Evolutionary conservation across 2,888 invertebrate genomes (phyloP).

Genomic region (Netelia inedita): DNA sequence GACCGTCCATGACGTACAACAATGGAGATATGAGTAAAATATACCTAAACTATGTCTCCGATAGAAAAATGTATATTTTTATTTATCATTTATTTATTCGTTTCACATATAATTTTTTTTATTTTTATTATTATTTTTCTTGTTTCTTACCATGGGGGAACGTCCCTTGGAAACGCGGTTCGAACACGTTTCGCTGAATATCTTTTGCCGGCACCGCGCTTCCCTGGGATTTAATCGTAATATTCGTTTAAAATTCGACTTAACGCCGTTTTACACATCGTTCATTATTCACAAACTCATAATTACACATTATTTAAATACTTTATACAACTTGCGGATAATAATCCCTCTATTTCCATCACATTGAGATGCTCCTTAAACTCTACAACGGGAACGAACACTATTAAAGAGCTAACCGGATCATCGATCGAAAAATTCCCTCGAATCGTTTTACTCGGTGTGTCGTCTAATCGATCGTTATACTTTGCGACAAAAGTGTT

Average conservation of each 20-base stretch:
- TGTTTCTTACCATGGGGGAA: no score
- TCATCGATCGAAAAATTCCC: slow-evolving; percentile 36
- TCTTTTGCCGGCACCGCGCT: no score
- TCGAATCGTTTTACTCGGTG: slow-evolving; percentile 36
- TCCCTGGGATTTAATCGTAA: no score
- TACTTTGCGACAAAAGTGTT: not conserved
- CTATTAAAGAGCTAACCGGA: slow-evolving; percentile 33
- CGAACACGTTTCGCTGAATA: no score
- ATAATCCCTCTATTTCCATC: slow-evolving; percentile 21
- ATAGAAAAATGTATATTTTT: no score
- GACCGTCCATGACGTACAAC: no score
- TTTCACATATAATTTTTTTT: no score
- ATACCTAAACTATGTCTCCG: no score
- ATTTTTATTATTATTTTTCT: not conserved
- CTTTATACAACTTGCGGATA: slow-evolving; percentile 55
- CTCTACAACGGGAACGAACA: slow-evolving; percentile 29
- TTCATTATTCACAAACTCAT: slow-evolving; percentile 54
- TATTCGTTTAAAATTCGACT: no score
- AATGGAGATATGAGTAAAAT: no score
- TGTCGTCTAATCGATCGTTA: slow-evolving; percentile 26
- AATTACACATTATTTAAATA: slow-evolving; percentile 55
- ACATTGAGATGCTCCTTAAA: slow-evolving; percentile 57
- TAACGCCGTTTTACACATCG: slow-evolving; percentile 10
- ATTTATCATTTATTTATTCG: no score
- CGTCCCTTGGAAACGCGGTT: no score